Percentiles rank a stretch among this genome's conserved stretches.
phyloP scores from a whole-genome alignment of 2,888 invertebrate genomes.

The Bhutanitis thaidina region DNA sequence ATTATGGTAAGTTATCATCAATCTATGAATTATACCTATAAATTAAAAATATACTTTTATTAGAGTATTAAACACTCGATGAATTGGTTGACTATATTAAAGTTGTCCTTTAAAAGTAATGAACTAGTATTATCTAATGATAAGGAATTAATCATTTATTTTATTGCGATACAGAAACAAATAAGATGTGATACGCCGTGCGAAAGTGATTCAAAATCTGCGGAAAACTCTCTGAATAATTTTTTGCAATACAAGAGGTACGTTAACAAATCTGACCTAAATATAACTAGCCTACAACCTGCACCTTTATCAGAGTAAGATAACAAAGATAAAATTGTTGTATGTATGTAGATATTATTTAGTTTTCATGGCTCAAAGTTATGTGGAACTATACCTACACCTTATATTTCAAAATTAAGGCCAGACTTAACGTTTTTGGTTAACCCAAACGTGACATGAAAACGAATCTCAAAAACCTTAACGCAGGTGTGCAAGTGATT shows the following conservation, averaged over 20 bases:
- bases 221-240: background rate
- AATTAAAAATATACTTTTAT: no score
- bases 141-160: background rate
- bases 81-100: background rate
- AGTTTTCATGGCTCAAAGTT: slow-evolving; percentile 22
- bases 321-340: slow-evolving; percentile 72
- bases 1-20: no score
- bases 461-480: slow-evolving; percentile 8
- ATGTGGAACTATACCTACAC: slow-evolving; percentile 1
- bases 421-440: slow-evolving; percentile 19
- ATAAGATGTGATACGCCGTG: background rate
- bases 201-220: background rate
- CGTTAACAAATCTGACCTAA: slow-evolving; percentile 57
- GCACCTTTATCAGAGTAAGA: slow-evolving; percentile 64
- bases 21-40: no score
- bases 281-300: slow-evolving; percentile 53
- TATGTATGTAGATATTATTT: slow-evolving; percentile 41
- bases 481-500: slow-evolving; percentile 42
- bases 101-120: background rate
- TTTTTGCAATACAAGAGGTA: slow-evolving; percentile 36
- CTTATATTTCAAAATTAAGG: slow-evolving; percentile 13
- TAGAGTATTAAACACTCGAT: no score
- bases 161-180: background rate
- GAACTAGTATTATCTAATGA: slow-evolving; percentile 1
- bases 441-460: slow-evolving; percentile 44